Evolutionary conservation across 2,888 invertebrate species (phyloP).

Genomic region (Incurvaria masculella): DNA sequence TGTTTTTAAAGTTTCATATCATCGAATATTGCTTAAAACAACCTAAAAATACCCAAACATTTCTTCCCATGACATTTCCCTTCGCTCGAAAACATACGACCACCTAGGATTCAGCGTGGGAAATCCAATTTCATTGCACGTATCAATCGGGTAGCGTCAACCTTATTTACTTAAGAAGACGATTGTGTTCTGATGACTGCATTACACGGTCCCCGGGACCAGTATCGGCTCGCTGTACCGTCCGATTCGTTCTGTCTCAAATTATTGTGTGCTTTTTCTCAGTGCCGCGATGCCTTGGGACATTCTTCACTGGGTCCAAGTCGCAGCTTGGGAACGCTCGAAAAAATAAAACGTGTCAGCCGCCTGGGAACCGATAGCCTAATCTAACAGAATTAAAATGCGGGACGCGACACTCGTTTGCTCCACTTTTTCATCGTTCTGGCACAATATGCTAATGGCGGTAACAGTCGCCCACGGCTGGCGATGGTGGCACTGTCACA

Average conservation of each 20-base stretch:
- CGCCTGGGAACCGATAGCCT: background rate
- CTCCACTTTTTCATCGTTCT: background rate
- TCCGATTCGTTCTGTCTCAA: constrained; percentile 6
- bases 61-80: no score
- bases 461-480: background rate
- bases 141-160: no score
- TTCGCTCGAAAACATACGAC: no score
- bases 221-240: constrained; percentile 7
- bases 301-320: background rate
- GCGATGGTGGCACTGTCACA: no score
- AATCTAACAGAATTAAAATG: background rate
- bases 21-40: no score
- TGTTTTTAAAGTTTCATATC: no score
- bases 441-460: background rate
- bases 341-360: background rate
- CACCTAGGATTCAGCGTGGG: no score
- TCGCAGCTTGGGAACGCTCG: background rate
- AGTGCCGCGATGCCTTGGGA: background rate
- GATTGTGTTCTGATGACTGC: no score
- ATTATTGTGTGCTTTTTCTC: constrained; percentile 7
- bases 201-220: no score
- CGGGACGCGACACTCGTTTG: background rate
- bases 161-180: no score
- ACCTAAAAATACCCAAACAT: no score
- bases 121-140: no score